Base-by-base conservation (phyloP, 1,140 invertebrate genomes). In the Scylla paramamosain region DNA sequence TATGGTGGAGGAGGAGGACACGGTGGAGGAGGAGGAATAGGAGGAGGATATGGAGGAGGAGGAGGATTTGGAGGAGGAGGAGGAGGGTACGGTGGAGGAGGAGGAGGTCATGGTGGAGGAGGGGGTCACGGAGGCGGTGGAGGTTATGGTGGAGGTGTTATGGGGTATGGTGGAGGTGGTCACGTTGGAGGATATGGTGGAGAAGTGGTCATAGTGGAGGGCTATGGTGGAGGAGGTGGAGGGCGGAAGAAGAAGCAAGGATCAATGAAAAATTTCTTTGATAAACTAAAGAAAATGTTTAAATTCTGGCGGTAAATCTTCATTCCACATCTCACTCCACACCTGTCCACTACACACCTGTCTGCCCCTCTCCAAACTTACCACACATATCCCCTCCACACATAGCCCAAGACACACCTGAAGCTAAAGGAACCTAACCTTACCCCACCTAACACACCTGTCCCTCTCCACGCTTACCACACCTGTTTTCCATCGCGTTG, bases 211-310 rank as follows among this genome's bases (percentile, higher is more conserved):
- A 12, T 31, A 31, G 87, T 31, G 87, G 87, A 88, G 87, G 46
- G 59, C 4, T 20, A 59, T 16, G 90, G 46, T 16, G 90, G 90
- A 59, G 90, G 90, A 59, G 16, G 52, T 59, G 52, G 52, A 59
- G 10, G 52, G 10, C 52, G 52, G 39, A 86, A 52, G 31, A 89
- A 28, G 16, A 20, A 8, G 20, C 46, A 10, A 67, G 29, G n/a
- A 25, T 28, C 84, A 32, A 32, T 87, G 84, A 87, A 39, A 39
- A 87, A 46, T 16, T 39, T 87, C 31, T 32, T 87, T n/a, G 84
- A 87, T 16, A 87, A 87, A 28, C 32, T 87, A 4, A 87, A 46
- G 39, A 46, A 46, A 32, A 87, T 87, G 31, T 87, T 87, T 87
- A 87, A 87, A 39, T 32, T 87, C 84, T 87, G 39, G 84, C 31